A percentile compares a stretch with the other conserved stretches of the same genome.
Evolutionary conservation across 2,888 invertebrate genomes (phyloP).

Genomic region (Agrilus biguttatus): DNA sequence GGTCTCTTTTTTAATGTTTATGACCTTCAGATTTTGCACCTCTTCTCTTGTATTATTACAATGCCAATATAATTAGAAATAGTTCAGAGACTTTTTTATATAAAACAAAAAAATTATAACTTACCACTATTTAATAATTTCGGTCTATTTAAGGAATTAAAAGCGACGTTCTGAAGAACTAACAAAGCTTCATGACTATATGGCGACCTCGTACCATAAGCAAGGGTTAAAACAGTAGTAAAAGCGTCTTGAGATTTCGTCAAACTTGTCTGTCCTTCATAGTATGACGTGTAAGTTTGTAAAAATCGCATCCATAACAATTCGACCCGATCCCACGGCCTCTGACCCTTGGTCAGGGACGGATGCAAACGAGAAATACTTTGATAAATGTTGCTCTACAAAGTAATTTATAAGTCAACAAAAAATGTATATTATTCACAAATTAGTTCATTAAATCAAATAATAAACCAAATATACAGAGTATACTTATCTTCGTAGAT

Average conservation of each 20-base stretch:
- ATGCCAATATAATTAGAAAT: too few relatives aligned
- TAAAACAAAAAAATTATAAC: constrained; percentile 1
- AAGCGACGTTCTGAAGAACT: constrained; percentile 40
- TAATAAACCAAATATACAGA: neutral
- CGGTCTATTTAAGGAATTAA: constrained; percentile 37
- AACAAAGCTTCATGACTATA: constrained; percentile 30
- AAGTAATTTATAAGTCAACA: constrained; percentile 3
- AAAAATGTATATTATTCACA: too few relatives aligned
- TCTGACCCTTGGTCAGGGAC: constrained; percentile 34
- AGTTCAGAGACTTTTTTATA: too few relatives aligned
- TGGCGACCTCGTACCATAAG: constrained; percentile 14
- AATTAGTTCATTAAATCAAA: neutral
- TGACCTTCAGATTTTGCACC: too few relatives aligned
- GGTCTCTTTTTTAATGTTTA: too few relatives aligned
- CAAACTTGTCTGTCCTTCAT: constrained; percentile 38
- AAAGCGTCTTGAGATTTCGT: constrained; percentile 31
- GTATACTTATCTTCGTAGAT: too few relatives aligned
- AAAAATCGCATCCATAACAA: constrained; percentile 38
- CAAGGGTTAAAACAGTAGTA: constrained; percentile 25
- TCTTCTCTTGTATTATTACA: too few relatives aligned
- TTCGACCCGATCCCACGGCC: constrained; percentile 39
- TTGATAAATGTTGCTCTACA: constrained; percentile 35
- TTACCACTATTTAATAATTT: constrained; percentile 37
- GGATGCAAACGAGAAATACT: constrained; percentile 36
- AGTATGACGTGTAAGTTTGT: constrained; percentile 34